These are phyloP conservation scores for Flexamia atlantica DNA, from an alignment of 2,888 invertebrate species.

Conservation along the genomic window DNA sequence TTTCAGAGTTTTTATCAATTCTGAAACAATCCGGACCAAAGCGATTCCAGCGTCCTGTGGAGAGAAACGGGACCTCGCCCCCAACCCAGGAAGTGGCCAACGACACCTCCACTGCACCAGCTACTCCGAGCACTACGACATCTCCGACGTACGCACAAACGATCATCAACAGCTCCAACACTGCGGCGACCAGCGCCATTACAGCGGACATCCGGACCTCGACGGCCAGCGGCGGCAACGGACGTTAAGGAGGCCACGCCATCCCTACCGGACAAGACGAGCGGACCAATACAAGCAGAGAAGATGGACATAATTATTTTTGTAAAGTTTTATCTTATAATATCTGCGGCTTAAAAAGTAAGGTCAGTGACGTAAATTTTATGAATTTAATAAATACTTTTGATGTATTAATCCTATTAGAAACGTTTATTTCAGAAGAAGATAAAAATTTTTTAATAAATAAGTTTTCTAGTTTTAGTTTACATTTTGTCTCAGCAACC, in stretches of 20 bases:
- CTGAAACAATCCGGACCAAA: neutral
- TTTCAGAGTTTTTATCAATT: neutral
- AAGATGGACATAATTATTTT: neutral
- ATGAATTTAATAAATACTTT: neutral
- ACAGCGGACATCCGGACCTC: neutral
- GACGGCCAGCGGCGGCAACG: neutral
- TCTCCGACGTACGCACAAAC: too few species aligned
- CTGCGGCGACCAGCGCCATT: too few species aligned
- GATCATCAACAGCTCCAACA: too few species aligned
- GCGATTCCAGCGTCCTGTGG: neutral
- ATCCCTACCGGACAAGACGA: neutral
- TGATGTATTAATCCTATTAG: slow-evolving; percentile 29
- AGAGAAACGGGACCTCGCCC: neutral
- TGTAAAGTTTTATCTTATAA: slow-evolving; percentile 11
- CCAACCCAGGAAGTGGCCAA: too few species aligned
- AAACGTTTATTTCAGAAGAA: slow-evolving; percentile 41
- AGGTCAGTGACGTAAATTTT: slow-evolving; percentile 12
- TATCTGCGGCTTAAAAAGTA: slow-evolving; percentile 15
- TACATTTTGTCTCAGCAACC: slow-evolving; percentile 1
- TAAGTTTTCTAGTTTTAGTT: slow-evolving; percentile 6
- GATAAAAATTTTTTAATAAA: neutral
- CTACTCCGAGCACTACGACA: too few species aligned
- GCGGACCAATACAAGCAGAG: too few species aligned
- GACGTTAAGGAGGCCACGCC: neutral
- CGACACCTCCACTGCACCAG: too few species aligned